phyloP scores from a whole-genome alignment of 2,797 vertebrate genomes.

The Ataeniobius toweri region DNA sequence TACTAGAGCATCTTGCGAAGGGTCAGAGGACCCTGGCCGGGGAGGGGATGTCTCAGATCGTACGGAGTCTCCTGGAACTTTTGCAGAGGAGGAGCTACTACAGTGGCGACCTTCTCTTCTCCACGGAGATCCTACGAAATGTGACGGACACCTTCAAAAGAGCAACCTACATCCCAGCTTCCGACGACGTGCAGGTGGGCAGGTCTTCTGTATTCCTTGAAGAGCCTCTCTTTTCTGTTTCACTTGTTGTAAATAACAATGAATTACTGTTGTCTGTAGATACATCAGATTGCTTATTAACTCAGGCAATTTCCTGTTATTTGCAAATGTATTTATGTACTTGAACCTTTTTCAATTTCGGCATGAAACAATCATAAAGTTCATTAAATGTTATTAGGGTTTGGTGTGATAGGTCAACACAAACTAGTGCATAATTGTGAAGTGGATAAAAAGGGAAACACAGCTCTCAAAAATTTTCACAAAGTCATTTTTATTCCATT shows the following conservation, averaged over 20 bases:
- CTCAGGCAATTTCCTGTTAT: neutral
- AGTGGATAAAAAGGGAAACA: neutral
- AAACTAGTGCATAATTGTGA: neutral
- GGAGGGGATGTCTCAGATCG: slow-evolving; percentile 99
- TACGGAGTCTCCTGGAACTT: slow-evolving; percentile 95
- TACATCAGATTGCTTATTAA: neutral
- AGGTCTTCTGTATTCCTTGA: neutral
- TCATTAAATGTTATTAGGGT: neutral
- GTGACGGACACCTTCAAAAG: slow-evolving; percentile 99
- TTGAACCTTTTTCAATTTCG: neutral
- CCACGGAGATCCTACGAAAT: slow-evolving; percentile 98
- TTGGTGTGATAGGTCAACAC: neutral
- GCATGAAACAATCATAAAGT: neutral
- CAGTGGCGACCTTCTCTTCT: slow-evolving; percentile 98
- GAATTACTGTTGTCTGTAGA: neutral
- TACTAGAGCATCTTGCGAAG: slow-evolving; percentile 98
- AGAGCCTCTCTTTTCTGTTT: neutral
- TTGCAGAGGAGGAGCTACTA: slow-evolving; percentile 95
- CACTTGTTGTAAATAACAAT: neutral
- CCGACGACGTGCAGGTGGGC: slow-evolving; percentile 94
- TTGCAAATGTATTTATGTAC: neutral
- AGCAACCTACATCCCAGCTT: slow-evolving; percentile 95
- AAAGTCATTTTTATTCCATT: neutral
- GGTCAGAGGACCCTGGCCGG: slow-evolving; percentile 98
- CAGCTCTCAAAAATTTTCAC: neutral